Conservation (phyloP, 2,797 vertebrate genomes). For the Sternotherus odoratus region DNA sequence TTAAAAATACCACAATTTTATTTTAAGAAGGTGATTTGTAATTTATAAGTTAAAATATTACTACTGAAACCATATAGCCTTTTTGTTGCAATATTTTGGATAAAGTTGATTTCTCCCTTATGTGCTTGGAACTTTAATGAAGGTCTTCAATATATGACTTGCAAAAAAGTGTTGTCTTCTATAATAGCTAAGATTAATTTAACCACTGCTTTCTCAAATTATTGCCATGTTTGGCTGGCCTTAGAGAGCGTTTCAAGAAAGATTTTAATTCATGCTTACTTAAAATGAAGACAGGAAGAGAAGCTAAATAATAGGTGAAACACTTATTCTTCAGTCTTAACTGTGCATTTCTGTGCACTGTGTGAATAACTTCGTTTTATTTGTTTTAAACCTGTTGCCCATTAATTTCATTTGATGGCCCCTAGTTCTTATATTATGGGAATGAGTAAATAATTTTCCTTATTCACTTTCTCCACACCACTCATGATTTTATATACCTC, state of each 20-base stretch:
- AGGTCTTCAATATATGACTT: background rate
- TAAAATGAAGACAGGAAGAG: background rate
- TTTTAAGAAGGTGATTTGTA: background rate
- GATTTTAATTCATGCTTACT: background rate
- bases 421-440: too few relatives aligned
- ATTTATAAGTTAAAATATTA: background rate
- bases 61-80: background rate
- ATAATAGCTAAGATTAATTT: background rate
- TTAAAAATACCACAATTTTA: background rate
- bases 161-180: background rate
- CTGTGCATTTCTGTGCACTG: background rate
- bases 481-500: too few relatives aligned
- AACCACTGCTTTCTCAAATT: background rate
- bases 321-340: background rate
- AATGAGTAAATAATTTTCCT: too few relatives aligned
- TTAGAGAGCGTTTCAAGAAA: background rate
- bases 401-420: too few relatives aligned
- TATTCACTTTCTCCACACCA: too few relatives aligned
- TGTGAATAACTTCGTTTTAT: too few relatives aligned
- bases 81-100: background rate
- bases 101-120: background rate
- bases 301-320: background rate
- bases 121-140: background rate
- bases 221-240: background rate
- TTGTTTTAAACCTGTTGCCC: too few relatives aligned